A percentile compares a stretch with the other conserved stretches of the same genome.
phyloP scores from a whole-genome alignment of 1,140 invertebrate genomes.

The Macrobrachium nipponense region DNA sequence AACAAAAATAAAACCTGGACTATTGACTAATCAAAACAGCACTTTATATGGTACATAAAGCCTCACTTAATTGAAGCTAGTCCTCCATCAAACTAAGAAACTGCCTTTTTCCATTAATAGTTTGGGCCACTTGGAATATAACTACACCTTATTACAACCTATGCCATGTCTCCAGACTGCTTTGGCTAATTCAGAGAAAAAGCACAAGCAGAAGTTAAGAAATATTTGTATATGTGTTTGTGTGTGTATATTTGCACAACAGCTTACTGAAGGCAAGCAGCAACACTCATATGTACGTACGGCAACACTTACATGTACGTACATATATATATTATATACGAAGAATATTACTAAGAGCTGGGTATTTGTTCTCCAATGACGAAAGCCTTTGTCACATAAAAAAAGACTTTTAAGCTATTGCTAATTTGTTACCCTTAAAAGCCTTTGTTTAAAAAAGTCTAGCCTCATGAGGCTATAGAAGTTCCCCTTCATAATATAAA shows the following conservation, averaged over 20 bases:
- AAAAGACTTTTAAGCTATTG: slow-evolving; percentile 10
- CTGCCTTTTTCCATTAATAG: too few relatives aligned
- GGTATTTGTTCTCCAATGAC: slow-evolving; percentile 41
- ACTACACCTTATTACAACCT: too few relatives aligned
- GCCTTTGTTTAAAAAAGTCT: background rate
- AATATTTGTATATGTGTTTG: slow-evolving; percentile 34
- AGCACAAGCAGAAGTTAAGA: slow-evolving; percentile 27
- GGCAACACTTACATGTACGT: slow-evolving; percentile 53
- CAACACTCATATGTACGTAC: slow-evolving; percentile 50
- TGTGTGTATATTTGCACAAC: slow-evolving; percentile 50
- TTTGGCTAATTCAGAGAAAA: background rate
- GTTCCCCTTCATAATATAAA: background rate
- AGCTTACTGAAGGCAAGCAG: slow-evolving; percentile 58
- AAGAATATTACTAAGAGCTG: background rate
- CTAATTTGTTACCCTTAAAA: slow-evolving; percentile 3
- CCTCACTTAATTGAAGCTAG: too few relatives aligned
- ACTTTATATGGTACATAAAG: too few relatives aligned
- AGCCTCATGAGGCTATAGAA: slow-evolving; percentile 43
- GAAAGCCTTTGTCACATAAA: slow-evolving; percentile 3
- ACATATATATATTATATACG: slow-evolving; percentile 22
- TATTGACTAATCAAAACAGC: too few relatives aligned
- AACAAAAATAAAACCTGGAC: too few relatives aligned
- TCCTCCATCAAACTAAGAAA: too few relatives aligned
- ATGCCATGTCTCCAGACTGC: too few relatives aligned
- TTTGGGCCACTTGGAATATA: too few relatives aligned